A percentile compares a stretch with the other conserved stretches of the same genome.
Evolutionary conservation across 2,888 invertebrate genomes (phyloP).

Genomic region (Erpobdella octoculata): DNA sequence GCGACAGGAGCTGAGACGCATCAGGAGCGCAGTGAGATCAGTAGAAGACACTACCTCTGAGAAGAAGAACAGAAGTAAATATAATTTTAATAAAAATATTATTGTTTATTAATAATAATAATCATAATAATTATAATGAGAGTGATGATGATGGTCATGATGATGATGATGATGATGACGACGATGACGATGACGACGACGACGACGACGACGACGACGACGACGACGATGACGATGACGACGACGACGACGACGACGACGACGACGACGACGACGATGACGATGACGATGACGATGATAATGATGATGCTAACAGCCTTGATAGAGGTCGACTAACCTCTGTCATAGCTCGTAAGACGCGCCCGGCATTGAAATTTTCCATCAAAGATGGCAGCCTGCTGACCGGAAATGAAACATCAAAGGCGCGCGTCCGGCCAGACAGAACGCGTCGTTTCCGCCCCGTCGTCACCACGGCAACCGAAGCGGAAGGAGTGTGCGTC

Average conservation of each 20-base stretch:
- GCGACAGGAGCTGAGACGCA: no score
- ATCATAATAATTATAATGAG: neutral
- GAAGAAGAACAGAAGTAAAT: neutral
- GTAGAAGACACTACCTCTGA: no score
- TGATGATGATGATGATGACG: constrained; percentile 27
- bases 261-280: constrained; percentile 2
- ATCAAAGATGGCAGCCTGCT: no score
- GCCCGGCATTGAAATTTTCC: no score
- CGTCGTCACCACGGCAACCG: no score
- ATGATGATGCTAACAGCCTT: neutral
- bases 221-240: constrained; percentile 9
- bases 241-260: constrained; percentile 16
- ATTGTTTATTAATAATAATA: neutral
- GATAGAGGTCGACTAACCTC: neutral
- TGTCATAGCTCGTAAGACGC: neutral
- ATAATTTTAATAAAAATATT: neutral
- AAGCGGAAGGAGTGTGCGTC: no score
- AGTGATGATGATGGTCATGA: neutral
- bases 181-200: constrained; percentile 22
- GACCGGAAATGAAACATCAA: no score
- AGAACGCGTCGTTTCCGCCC: no score
- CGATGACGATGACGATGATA: constrained; percentile 2
- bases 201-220: constrained; percentile 12
- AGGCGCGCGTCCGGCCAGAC: no score
- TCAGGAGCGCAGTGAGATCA: no score